Evolutionary conservation across 92 coral and sea anemone species (phyloP), one percentile per base, ranked within the genome.

Genomic region (Diadumene lineata): DNA sequence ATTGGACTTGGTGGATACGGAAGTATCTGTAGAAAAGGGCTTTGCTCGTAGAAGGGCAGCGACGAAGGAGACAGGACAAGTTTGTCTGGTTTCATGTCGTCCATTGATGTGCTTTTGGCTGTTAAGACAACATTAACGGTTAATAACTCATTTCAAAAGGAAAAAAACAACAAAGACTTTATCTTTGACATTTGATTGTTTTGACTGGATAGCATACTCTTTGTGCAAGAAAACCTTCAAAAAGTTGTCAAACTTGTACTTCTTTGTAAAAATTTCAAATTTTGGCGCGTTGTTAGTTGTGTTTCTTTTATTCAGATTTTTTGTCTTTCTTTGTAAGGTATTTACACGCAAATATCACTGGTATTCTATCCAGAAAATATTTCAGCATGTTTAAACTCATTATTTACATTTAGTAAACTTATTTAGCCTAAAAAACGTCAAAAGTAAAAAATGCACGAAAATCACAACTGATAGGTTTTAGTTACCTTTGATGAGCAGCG

Each of bases 31-130:
- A 56, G 15, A 0, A 57, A 11, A 11, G 77, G 31, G 32, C 77
- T 34, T 72, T 72, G 77, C 11, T 72, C 67, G 31, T 56, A 61
- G 34, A 51, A 72, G 9, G 66, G 77, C 66, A 72, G 77, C 66
- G 55, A 22, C n/a, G 77, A 34, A 4, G 77, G 22, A 25, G 77
- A 61, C 25, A 72, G 34, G 55, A 72, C 34, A 1, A 56, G 43
- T 29, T 56, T 50, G 23, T 56, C 58, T 15, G 58, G 66, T 33
- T 50, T 72, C 58, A 50, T 70, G 57, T 51, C 75, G n/a, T 31
- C 7, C 51, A 26, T 43, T 46, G 77, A 72, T 72, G 77, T 72
- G 65, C 77, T 56, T 72, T 72, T 72, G 66, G 66, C 77, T 72
- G 77, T 72, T 56, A 56, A 24, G 22, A 56, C 50, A 72, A 18